Evolutionary conservation across 1,140 invertebrate genomes (phyloP).

Genomic region (Papilio polytes): DNA sequence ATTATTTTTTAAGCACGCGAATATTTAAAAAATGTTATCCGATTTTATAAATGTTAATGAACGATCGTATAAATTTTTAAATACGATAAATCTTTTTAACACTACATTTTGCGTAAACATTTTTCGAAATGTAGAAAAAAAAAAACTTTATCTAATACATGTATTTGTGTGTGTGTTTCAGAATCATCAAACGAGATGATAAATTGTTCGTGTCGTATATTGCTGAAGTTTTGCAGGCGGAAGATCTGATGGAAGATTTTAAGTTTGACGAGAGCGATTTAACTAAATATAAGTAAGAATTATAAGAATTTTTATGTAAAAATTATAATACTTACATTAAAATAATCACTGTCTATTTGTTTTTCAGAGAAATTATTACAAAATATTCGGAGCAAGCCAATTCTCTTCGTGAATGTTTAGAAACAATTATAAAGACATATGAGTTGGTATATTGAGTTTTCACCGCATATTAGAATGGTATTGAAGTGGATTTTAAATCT

Average conservation of each 20-base stretch:
- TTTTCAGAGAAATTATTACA: constrained; percentile 53
- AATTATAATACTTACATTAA: background rate
- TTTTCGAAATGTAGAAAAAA: too few species aligned
- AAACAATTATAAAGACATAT: constrained; percentile 42
- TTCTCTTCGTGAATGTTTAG: constrained; percentile 47
- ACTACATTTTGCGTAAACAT: too few species aligned
- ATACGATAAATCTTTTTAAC: too few species aligned
- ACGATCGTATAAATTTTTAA: too few species aligned
- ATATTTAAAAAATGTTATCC: background rate
- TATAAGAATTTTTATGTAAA: background rate
- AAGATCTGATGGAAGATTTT: constrained; percentile 31
- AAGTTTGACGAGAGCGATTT: constrained; percentile 40
- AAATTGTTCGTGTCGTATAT: background rate
- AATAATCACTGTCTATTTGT: constrained; percentile 37
- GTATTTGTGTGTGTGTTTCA: background rate
- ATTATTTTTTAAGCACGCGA: background rate
- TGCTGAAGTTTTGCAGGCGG: constrained; percentile 24
- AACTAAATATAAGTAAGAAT: constrained; percentile 51
- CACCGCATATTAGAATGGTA: background rate
- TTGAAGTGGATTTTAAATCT: background rate
- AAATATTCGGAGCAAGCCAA: constrained; percentile 49
- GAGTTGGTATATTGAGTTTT: constrained; percentile 17
- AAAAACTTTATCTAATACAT: background rate
- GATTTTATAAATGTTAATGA: too few species aligned
- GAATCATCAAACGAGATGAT: constrained; percentile 1